Percentiles rank a stretch among this genome's conserved stretches.
phyloP scores from a whole-genome alignment of 1,140 invertebrate genomes.

The Cydia pomonella region DNA sequence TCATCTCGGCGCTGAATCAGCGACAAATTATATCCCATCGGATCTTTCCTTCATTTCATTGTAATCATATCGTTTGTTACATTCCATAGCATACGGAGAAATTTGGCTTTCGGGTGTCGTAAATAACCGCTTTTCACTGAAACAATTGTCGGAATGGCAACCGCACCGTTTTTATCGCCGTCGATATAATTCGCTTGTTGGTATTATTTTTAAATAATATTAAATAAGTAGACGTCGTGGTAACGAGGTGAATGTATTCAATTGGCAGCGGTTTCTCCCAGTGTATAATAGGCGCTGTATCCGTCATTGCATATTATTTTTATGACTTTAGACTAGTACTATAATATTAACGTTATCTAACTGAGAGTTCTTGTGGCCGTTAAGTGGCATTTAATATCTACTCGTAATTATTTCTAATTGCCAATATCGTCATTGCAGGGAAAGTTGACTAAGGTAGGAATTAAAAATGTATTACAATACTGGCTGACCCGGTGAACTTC shows the following conservation, averaged over 20 bases:
- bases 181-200: slow-evolving; percentile 9
- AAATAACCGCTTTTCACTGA: slow-evolving; percentile 12
- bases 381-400: neutral
- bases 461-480: no score
- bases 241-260: slow-evolving; percentile 3
- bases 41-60: slow-evolving; percentile 6
- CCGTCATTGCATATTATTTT: slow-evolving; percentile 7
- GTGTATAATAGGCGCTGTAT: neutral
- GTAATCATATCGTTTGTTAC: slow-evolving; percentile 7
- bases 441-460: neutral
- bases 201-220: neutral
- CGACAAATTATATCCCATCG: neutral
- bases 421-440: neutral
- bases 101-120: slow-evolving; percentile 8
- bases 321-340: neutral
- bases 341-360: neutral
- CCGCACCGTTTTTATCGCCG: slow-evolving; percentile 6
- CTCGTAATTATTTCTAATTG: neutral
- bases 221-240: slow-evolving; percentile 8
- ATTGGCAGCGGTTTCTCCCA: slow-evolving; percentile 12
- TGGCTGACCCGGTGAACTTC: no score
- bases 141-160: slow-evolving; percentile 13
- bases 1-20: slow-evolving; percentile 22
- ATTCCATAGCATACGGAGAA: slow-evolving; percentile 27
- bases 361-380: neutral